Percentiles rank a stretch among this genome's conserved stretches.
Conservation (phyloP, 2,888 invertebrate species). For the Cheilosia pagana region DNA sequence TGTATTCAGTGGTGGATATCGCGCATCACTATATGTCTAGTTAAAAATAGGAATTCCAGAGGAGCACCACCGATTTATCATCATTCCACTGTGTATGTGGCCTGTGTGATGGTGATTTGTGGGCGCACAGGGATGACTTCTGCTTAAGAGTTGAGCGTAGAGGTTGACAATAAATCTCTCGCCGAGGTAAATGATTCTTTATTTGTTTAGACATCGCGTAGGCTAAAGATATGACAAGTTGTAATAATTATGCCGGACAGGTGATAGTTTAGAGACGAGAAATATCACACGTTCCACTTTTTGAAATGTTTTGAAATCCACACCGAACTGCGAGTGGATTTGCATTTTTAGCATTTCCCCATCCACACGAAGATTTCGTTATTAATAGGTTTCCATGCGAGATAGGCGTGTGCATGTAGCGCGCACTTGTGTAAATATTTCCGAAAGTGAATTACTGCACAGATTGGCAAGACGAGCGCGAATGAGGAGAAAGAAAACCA, state of each 20-base stretch:
- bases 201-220: constrained; percentile 6
- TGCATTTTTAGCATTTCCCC: not conserved
- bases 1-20: constrained; percentile 29
- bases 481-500: constrained; percentile 20
- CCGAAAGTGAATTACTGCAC: constrained; percentile 53
- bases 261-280: constrained; percentile 11
- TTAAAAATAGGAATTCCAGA: constrained; percentile 9
- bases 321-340: constrained; percentile 4
- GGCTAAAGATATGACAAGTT: constrained; percentile 2
- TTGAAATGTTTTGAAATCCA: constrained; percentile 6
- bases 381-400: constrained; percentile 29
- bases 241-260: constrained; percentile 12
- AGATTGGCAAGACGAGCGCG: constrained; percentile 16
- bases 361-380: not conserved
- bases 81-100: constrained; percentile 11
- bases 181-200: not conserved
- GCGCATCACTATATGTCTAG: constrained; percentile 16
- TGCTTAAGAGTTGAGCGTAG: constrained; percentile 10
- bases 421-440: constrained; percentile 58
- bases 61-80: constrained; percentile 55
- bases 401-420: constrained; percentile 20
- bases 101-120: constrained; percentile 62
- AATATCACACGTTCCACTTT: constrained; percentile 28
- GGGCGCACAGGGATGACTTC: constrained; percentile 21
- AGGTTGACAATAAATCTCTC: constrained; percentile 36